Evolutionary conservation across 1,140 invertebrate genomes (phyloP), one percentile per base, ranked within the genome.

Genomic region (Drosophila azteca): DNA sequence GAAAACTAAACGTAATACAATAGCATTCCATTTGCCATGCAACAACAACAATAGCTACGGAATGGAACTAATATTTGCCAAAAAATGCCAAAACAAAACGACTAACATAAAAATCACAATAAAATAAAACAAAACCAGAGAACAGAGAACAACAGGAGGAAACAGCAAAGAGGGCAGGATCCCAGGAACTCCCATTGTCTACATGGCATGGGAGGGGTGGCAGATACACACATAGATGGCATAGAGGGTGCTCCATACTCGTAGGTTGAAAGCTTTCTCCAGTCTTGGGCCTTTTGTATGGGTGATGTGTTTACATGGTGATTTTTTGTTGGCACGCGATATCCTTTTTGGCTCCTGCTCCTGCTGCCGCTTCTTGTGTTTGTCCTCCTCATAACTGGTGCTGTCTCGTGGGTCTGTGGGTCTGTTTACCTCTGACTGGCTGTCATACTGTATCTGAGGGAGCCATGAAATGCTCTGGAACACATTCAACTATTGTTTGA

Each of bases 301-400:
- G 35, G n/a, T 41, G 70, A 22, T 35, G 20, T 85, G 77, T 85
- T 85, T 85, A 70, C 77, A 77, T 74, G 54, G 59, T 70, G 66
- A 87, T 78, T 81, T 80, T 87, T 74, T 70, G 67, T 31, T 49
- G 52, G 79, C 83, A 88, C 83, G 84, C 83, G 84, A 88, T 89
- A 83, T 83, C 65, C 76, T 67, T 79, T 77, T 48, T 45, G 44
- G 54, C 63, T 26, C 29, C 46, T 69, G 65, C 46, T 64, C 59
- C 52, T 46, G 69, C 11, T 63, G 45, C 59, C 58, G 52, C 46
- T 43, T 15, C 57, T 24, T 43, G 44, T 24, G 35, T 62, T 22
- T 51, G 44, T 44, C 29, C 51, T 54, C 22, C 35, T 4, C 35
- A 11, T 39, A 9, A 39, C 35, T 39, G 35, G 35, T 11, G 35